Evolutionary conservation across 2,888 invertebrate genomes (phyloP).

Genomic region (Encarsia formosa): DNA sequence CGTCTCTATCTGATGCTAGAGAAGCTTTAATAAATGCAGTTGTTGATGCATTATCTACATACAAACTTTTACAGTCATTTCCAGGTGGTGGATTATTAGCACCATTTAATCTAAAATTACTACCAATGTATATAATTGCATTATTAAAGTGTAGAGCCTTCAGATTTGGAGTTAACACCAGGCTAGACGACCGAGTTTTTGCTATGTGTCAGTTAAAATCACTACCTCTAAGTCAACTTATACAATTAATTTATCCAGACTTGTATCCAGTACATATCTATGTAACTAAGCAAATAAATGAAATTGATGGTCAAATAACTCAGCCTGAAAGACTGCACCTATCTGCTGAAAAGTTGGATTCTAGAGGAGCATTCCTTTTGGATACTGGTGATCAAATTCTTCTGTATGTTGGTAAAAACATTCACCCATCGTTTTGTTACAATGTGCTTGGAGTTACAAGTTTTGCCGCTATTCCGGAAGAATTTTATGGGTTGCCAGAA

Average conservation of each 20-base stretch:
- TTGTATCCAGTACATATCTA: slow-evolving; percentile 83
- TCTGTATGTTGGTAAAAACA: slow-evolving; percentile 78
- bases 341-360: slow-evolving; percentile 79
- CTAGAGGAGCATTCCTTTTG: slow-evolving; percentile 83
- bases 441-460: slow-evolving; percentile 74
- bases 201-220: slow-evolving; percentile 93
- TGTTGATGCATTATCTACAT: slow-evolving; percentile 80
- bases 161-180: slow-evolving; percentile 80
- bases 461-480: slow-evolving; percentile 71
- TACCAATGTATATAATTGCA: slow-evolving; percentile 86
- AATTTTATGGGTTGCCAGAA: slow-evolving; percentile 70
- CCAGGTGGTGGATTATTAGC: slow-evolving; percentile 64
- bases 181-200: slow-evolving; percentile 87
- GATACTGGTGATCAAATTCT: slow-evolving; percentile 81
- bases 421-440: slow-evolving; percentile 69
- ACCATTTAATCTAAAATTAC: slow-evolving; percentile 71
- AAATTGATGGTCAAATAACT: slow-evolving; percentile 53
- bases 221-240: slow-evolving; percentile 72
- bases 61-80: slow-evolving; percentile 58
- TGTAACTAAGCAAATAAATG: slow-evolving; percentile 53
- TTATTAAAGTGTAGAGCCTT: slow-evolving; percentile 88
- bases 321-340: slow-evolving; percentile 80
- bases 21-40: slow-evolving; percentile 96
- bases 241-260: slow-evolving; percentile 87
- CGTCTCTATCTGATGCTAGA: slow-evolving; percentile 86